Evolutionary conservation across 1,140 invertebrate genomes (phyloP).

Genomic region (Wasmannia auropunctata): DNA sequence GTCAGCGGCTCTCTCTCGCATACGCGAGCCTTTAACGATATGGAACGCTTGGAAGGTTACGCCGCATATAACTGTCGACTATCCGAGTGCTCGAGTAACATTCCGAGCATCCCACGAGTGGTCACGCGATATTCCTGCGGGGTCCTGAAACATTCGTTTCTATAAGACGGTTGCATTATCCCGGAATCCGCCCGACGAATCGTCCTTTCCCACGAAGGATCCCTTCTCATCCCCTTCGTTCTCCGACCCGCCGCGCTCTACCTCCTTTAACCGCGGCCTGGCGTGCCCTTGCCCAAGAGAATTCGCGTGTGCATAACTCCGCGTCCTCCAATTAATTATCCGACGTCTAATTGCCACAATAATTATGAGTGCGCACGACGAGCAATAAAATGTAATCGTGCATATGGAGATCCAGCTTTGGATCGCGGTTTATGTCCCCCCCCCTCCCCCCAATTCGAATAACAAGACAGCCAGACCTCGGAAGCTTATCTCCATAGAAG

Average conservation of each 20-base stretch:
- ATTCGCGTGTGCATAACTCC: slow-evolving; percentile 72
- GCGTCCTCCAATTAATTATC: slow-evolving; percentile 77
- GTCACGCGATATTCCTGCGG: slow-evolving; percentile 74
- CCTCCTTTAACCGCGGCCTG: slow-evolving; percentile 34
- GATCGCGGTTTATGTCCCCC: slow-evolving; percentile 5
- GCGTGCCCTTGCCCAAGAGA: slow-evolving; percentile 57
- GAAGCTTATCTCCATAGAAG: neutral
- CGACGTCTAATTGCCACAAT: slow-evolving; percentile 74
- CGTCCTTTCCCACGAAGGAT: slow-evolving; percentile 71
- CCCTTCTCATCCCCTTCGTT: slow-evolving; percentile 8
- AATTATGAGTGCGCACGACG: slow-evolving; percentile 72
- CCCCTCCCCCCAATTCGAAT: neutral
- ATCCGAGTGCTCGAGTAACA: slow-evolving; percentile 74
- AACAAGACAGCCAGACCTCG: neutral
- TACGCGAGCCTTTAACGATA: slow-evolving; percentile 69
- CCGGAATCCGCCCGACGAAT: slow-evolving; percentile 70
- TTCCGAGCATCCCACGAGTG: slow-evolving; percentile 74
- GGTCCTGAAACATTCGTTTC: slow-evolving; percentile 67
- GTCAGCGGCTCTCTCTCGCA: slow-evolving; percentile 10
- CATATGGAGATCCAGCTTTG: neutral
- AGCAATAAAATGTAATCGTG: slow-evolving; percentile 59
- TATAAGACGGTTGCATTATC: slow-evolving; percentile 69
- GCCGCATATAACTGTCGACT: slow-evolving; percentile 73
- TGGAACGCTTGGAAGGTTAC: slow-evolving; percentile 72
- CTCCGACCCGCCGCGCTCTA: neutral